These are phyloP conservation scores for Spilarctia lutea DNA, from an alignment of 2,888 invertebrate genomes.

Conservation along the genomic window DNA sequence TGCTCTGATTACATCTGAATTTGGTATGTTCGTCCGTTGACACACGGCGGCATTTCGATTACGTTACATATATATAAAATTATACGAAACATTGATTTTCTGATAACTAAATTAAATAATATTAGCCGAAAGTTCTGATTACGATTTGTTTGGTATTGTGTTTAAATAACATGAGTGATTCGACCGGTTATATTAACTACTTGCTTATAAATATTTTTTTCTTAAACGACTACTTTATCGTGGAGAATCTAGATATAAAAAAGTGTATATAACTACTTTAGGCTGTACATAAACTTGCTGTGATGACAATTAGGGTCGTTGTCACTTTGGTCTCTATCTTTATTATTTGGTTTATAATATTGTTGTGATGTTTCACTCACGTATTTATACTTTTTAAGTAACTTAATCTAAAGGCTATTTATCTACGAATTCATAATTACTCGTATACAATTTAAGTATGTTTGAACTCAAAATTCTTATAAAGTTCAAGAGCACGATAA, in stretches of 20 bases:
- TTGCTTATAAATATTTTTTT: slow-evolving; percentile 53
- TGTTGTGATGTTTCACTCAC: slow-evolving; percentile 36
- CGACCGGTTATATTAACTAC: slow-evolving; percentile 45
- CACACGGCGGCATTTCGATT: slow-evolving; percentile 75
- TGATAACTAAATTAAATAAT: slow-evolving; percentile 67
- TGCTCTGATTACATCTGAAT: slow-evolving; percentile 81
- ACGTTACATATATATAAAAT: slow-evolving; percentile 76
- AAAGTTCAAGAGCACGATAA: slow-evolving; percentile 26
- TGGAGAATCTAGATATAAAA: slow-evolving; percentile 63
- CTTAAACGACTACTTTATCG: slow-evolving; percentile 51
- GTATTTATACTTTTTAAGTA: slow-evolving; percentile 25
- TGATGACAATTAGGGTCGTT: slow-evolving; percentile 79
- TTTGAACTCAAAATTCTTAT: slow-evolving; percentile 32
- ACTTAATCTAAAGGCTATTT: slow-evolving; percentile 51
- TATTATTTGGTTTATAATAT: slow-evolving; percentile 59
- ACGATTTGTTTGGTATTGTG: slow-evolving; percentile 52
- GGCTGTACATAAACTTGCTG: slow-evolving; percentile 68
- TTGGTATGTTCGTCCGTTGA: slow-evolving; percentile 77
- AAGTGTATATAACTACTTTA: slow-evolving; percentile 63
- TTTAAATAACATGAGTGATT: slow-evolving; percentile 37
- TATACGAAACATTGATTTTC: slow-evolving; percentile 76
- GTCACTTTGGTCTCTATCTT: slow-evolving; percentile 69
- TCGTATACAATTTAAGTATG: neutral
- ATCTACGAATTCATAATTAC: slow-evolving; percentile 40
- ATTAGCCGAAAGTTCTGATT: slow-evolving; percentile 45